These are phyloP conservation scores for Clarias laeviceps DNA, from an alignment of 2,797 vertebrate species.

Conservation along the genomic window DNA sequence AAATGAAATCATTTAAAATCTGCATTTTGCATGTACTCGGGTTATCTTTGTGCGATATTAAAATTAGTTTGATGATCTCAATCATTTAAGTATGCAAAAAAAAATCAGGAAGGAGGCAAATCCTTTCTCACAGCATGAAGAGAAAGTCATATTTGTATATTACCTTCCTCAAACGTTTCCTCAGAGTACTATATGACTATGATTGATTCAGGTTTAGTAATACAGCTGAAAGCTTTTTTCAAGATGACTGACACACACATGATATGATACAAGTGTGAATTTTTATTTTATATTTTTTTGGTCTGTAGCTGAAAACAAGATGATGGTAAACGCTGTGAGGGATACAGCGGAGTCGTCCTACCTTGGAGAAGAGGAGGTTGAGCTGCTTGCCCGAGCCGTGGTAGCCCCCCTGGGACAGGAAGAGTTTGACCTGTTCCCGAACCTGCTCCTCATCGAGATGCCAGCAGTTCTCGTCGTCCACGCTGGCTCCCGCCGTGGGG, in stretches of 20 bases:
- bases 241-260: neutral
- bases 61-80: no score
- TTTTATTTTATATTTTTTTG: neutral
- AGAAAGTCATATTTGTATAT: no score
- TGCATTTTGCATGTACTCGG: no score
- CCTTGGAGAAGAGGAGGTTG: conserved; percentile 96
- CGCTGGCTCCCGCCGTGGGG: conserved; percentile 93
- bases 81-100: no score
- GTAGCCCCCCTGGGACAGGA: conserved; percentile 95
- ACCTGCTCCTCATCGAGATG: conserved; percentile 97
- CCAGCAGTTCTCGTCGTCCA: conserved; percentile 98
- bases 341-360: conserved; percentile 45
- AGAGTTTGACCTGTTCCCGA: conserved; percentile 96
- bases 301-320: neutral
- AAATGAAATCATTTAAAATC: no score
- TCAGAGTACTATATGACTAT: neutral
- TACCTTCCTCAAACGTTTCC: no score
- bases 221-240: neutral
- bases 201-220: neutral
- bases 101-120: no score
- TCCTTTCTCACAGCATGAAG: no score
- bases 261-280: neutral
- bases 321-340: neutral
- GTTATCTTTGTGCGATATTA: no score
- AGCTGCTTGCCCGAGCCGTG: conserved; percentile 96